These are phyloP conservation scores for Phrynosoma platyrhinos DNA, from an alignment of 2,113 vertebrate genomes.

Conservation along the genomic window DNA sequence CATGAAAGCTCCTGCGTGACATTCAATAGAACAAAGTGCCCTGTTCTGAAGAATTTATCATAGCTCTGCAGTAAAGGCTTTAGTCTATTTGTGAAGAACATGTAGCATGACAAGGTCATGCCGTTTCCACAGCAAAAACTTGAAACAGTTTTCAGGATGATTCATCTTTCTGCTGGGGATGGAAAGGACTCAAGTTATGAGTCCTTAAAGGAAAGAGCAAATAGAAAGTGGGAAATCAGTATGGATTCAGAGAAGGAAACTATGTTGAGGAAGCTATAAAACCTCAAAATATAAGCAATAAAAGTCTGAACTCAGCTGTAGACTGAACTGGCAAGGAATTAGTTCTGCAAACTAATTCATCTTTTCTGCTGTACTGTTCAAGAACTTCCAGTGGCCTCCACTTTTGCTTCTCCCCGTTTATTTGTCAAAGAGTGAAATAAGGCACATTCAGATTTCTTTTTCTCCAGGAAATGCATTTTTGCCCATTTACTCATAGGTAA, in stretches of 20 bases:
- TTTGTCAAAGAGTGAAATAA: not conserved
- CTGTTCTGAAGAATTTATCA: not conserved
- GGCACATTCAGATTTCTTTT: not conserved
- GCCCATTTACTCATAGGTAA: not conserved
- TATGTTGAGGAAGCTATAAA: not conserved
- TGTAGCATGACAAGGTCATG: conserved; percentile 19
- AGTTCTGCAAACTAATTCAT: rapidly evolving
- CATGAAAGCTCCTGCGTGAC: not conserved
- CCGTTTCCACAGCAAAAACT: conserved; percentile 3
- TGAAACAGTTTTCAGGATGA: conserved; percentile 22
- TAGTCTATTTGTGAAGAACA: conserved; percentile 16
- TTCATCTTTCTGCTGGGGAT: conserved; percentile 9
- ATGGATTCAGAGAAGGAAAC: conserved; percentile 5
- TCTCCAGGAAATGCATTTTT: not conserved
- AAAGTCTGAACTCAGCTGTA: not conserved
- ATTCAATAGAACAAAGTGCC: conserved; percentile 7
- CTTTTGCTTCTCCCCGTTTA: not conserved
- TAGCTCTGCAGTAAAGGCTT: conserved; percentile 5
- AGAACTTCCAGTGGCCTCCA: not conserved
- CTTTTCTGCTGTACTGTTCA: not conserved
- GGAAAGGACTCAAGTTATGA: not conserved
- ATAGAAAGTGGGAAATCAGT: conserved; percentile 18
- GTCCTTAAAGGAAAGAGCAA: not conserved
- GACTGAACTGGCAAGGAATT: not conserved
- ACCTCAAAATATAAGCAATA: not conserved